Base-by-base conservation (phyloP, 92 coral and sea anemone species). In the Plumapathes pennacea region DNA sequence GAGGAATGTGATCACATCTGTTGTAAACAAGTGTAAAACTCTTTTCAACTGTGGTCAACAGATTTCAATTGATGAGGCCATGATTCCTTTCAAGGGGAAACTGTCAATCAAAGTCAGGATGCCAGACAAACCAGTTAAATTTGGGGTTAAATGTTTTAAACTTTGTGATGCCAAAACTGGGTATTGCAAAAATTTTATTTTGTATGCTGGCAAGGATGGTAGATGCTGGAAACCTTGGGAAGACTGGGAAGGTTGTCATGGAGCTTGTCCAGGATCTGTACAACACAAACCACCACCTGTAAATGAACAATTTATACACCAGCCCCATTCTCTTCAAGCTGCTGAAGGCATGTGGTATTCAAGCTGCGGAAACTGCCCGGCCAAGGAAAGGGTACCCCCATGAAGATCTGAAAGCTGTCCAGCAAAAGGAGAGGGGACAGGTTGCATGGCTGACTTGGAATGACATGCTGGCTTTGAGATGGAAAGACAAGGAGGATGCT, bases 41-140 rank as follows among this genome's bases (percentile, higher is more conserved):
- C 21, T 17, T 1, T 71, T 30, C 27, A 64, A 71, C 32, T 74
- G 67, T 37, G 18, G 38, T 41, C 41, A 31, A 37, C 50, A 57
- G 29, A 45, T 74, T 52, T 74, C 62, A 3, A 34, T 64, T 0
- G 81, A 74, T 36, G 70, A 60, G 31, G 62, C 49, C 3, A 71
- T 71, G 70, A 43, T 59, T 33, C 69, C 69, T 28, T 60, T 71
- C 70, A 71, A 71, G 62, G 62, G 78, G 12, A 39, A 26, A 59
- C 36, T 59, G 29, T 22, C 24, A 44, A 60, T 60, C 24, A 60
- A 60, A 32, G 81, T 74, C 5, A 30, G 60, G 25, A 78, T 78
- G 85, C 79, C 85, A 11, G 71, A 61, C 40, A 78, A 70, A 57
- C 79, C 85, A 22, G 71, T 68, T 47, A 78, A 69, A 54, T 78